phyloP scores from a whole-genome alignment of 2,888 invertebrate species.

The Chrysolina oricalcia region DNA sequence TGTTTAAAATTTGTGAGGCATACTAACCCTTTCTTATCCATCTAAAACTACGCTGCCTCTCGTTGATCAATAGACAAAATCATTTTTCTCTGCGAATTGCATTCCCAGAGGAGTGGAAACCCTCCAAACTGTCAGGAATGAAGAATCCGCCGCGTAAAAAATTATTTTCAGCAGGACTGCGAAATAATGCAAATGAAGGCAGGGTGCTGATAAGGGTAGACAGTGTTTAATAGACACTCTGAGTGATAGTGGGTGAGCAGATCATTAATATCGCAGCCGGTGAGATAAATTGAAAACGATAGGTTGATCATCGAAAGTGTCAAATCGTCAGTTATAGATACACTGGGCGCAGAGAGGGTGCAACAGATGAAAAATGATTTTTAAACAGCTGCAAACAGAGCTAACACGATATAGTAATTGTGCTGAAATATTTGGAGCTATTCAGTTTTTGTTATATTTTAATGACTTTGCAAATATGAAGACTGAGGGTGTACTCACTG shows the following conservation, averaged over 20 bases:
- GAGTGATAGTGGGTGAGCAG: constrained; percentile 33
- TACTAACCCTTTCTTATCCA: too few relatives aligned
- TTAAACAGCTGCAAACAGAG: neutral
- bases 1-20: neutral
- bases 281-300: neutral
- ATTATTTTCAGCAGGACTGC: neutral
- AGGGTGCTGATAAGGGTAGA: constrained; percentile 37
- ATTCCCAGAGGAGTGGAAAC: neutral
- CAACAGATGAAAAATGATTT: neutral
- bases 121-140: constrained; percentile 1
- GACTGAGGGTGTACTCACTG: too few relatives aligned
- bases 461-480: too few relatives aligned
- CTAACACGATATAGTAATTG: too few relatives aligned
- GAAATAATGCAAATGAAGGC: constrained; percentile 18
- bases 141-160: neutral
- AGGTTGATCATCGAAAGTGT: neutral
- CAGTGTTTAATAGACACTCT: constrained; percentile 37
- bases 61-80: neutral
- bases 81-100: neutral
- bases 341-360: too few relatives aligned
- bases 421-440: too few relatives aligned
- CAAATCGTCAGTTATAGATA: neutral
- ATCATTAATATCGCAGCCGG: constrained; percentile 36
- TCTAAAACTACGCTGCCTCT: neutral
- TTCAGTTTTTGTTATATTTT: too few relatives aligned